These are phyloP conservation scores for Tapirus indicus DNA, from an alignment of 2,797 vertebrate genomes.

Conservation along the genomic window DNA sequence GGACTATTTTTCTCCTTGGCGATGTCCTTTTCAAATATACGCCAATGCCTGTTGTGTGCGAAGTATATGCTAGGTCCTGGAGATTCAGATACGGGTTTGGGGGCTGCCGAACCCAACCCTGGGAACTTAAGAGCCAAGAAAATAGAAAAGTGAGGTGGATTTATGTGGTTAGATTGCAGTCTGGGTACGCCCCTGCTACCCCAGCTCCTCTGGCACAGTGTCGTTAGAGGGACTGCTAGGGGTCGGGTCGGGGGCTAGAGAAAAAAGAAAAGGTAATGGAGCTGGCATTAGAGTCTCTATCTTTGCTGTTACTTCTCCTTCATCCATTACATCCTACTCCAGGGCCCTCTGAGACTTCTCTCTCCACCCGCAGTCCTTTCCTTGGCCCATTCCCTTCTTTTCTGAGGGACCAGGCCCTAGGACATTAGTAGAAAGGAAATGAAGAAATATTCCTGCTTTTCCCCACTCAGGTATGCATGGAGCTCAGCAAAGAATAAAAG, in stretches of 20 bases:
- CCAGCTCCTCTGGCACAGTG: neutral
- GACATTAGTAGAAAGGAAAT: conserved; percentile 57
- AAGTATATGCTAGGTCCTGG: neutral
- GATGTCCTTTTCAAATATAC: neutral
- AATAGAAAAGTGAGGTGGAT: neutral
- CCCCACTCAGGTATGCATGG: neutral
- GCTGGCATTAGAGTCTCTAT: neutral
- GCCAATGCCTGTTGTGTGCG: neutral
- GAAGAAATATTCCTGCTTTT: neutral
- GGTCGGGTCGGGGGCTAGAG: neutral
- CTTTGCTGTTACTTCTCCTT: neutral
- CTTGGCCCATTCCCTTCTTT: neutral
- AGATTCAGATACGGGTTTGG: conserved; percentile 17
- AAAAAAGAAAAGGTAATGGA: neutral
- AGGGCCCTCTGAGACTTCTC: neutral
- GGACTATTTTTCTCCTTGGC: neutral
- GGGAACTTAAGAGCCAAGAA: neutral
- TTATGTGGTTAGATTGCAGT: neutral
- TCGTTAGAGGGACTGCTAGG: neutral
- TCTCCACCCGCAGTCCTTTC: neutral
- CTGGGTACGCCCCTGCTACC: neutral
- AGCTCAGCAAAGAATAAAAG: conserved; percentile 57
- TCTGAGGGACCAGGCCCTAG: neutral
- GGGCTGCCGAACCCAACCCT: neutral
- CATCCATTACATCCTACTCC: neutral